Percentiles rank a stretch among this genome's conserved stretches.
phyloP scores from a whole-genome alignment of 2,888 invertebrate genomes.

The Megaustenia siamemsis region DNA sequence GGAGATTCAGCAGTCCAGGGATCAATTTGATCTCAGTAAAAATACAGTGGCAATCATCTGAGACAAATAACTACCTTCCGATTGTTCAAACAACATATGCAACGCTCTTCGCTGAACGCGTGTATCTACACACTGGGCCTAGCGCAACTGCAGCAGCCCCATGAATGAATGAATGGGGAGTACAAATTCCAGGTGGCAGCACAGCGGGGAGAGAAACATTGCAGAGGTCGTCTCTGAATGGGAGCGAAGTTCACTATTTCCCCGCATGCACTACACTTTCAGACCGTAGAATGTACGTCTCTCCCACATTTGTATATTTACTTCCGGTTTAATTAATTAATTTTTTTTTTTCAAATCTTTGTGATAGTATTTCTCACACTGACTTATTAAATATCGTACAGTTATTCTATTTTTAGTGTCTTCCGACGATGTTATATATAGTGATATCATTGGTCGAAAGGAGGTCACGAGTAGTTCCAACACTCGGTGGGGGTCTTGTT shows the following conservation, averaged over 20 bases:
- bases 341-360: too few relatives aligned
- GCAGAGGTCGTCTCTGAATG: slow-evolving; percentile 1
- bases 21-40: neutral
- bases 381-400: too few relatives aligned
- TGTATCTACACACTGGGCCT: neutral
- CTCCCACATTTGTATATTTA: too few relatives aligned
- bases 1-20: neutral
- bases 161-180: slow-evolving; percentile 34
- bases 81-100: neutral
- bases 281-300: neutral
- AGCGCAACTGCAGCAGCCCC: neutral
- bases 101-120: neutral
- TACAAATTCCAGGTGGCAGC: neutral
- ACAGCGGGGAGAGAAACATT: slow-evolving; percentile 17
- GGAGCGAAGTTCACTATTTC: neutral
- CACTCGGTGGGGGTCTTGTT: neutral
- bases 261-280: neutral
- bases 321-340: too few relatives aligned
- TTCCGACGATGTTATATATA: neutral
- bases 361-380: too few relatives aligned
- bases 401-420: neutral
- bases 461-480: neutral
- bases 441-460: neutral
- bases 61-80: neutral
- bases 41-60: neutral